phyloP scores from a whole-genome alignment of 2,888 invertebrate genomes.

The Emesis russula region DNA sequence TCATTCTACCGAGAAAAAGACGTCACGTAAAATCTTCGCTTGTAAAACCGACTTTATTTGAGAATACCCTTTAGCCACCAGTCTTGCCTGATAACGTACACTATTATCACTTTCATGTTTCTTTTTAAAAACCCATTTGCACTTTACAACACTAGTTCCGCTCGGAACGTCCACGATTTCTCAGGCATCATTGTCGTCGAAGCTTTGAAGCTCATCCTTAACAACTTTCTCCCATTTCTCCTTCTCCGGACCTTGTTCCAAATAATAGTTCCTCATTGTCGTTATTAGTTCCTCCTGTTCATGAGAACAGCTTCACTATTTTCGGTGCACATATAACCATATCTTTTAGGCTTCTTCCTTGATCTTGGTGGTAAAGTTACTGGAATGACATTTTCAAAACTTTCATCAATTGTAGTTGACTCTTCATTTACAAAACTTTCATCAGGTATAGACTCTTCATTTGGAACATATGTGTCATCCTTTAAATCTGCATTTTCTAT shows the following conservation, averaged over 20 bases:
- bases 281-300: too few species aligned
- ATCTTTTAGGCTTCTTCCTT: conserved; percentile 30
- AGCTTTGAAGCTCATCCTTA: conserved; percentile 36
- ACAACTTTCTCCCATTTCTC: conserved; percentile 28
- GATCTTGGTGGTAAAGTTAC: conserved; percentile 14
- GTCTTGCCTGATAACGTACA: conserved; percentile 57
- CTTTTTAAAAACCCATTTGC: conserved; percentile 69
- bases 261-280: conserved; percentile 32
- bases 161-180: conserved; percentile 51
- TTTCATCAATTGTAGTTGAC: too few species aligned
- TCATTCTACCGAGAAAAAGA: too few species aligned
- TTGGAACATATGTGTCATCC: too few species aligned
- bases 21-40: too few species aligned
- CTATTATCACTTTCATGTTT: conserved; percentile 57
- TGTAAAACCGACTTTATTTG: too few species aligned
- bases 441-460: too few species aligned
- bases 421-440: too few species aligned
- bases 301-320: conserved; percentile 25
- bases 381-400: too few species aligned
- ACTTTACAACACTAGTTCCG: conserved; percentile 53
- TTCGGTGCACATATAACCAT: conserved; percentile 40
- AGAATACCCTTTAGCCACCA: conserved; percentile 63
- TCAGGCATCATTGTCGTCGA: conserved; percentile 65
- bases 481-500: too few species aligned
- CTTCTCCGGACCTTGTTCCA: conserved; percentile 34